Conservation (phyloP, 2,797 vertebrate genomes). For the Sebastes iracundus region DNA sequence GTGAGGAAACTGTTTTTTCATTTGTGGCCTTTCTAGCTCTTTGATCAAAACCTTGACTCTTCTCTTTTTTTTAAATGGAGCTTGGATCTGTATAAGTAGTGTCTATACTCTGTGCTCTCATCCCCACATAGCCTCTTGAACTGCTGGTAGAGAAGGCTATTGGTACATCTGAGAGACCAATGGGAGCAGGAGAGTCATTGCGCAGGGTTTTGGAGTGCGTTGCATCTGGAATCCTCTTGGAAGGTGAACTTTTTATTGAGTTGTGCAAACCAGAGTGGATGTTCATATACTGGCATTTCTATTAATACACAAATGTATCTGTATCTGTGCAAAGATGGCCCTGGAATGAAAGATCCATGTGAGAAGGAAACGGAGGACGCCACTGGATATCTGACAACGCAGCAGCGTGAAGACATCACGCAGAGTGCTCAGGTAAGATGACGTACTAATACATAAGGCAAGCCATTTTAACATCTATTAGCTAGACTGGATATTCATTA, state of each 20-base stretch:
- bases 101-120: background rate
- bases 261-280: background rate
- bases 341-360: constrained; percentile 97
- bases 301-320: background rate
- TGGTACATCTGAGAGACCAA: constrained; percentile 90
- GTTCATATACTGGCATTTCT: background rate
- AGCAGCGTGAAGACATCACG: constrained; percentile 97
- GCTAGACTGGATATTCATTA: too few relatives aligned
- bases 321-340: constrained; percentile 86
- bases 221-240: constrained; percentile 93
- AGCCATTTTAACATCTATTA: too few relatives aligned
- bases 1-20: constrained; percentile 76
- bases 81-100: background rate
- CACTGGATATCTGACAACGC: constrained; percentile 85
- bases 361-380: constrained; percentile 93
- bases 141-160: constrained; percentile 94
- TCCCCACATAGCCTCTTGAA: constrained; percentile 85
- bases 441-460: too few relatives aligned
- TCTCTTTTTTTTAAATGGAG: background rate
- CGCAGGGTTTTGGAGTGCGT: constrained; percentile 94
- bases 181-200: constrained; percentile 93
- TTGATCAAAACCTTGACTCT: background rate
- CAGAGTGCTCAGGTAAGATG: constrained; percentile 93
- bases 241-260: constrained; percentile 78
- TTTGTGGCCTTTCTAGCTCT: background rate